Evolutionary conservation across 2,888 invertebrate species (phyloP).

Genomic region (Temnothorax ravouxi): DNA sequence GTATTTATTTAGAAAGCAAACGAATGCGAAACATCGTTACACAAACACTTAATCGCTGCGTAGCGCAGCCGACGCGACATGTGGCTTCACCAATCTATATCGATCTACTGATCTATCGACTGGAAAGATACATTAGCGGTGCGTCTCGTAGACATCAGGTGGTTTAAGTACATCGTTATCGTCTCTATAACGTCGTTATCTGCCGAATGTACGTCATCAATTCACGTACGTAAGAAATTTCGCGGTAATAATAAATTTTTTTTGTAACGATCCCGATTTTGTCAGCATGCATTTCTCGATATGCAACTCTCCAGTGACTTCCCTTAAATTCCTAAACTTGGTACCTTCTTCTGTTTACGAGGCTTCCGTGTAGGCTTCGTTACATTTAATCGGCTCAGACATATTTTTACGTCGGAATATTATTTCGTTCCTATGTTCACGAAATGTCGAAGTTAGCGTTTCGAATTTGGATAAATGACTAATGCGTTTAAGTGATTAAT

Average conservation of each 20-base stretch:
- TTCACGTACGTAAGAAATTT: constrained; percentile 31
- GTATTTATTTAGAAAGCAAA: constrained; percentile 82
- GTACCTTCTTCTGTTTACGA: constrained; percentile 41
- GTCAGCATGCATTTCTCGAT: not conserved
- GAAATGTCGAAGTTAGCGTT: constrained; percentile 32
- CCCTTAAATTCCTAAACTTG: constrained; percentile 17
- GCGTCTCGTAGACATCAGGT: constrained; percentile 74
- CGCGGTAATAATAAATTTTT: constrained; percentile 15
- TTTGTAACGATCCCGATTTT: constrained; percentile 32
- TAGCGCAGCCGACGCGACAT: constrained; percentile 51
- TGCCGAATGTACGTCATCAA: constrained; percentile 27
- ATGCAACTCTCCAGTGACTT: not conserved
- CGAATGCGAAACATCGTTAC: constrained; percentile 80
- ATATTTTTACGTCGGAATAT: constrained; percentile 29
- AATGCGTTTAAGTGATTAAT: constrained; percentile 46
- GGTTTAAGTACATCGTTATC: constrained; percentile 64
- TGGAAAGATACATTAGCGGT: constrained; percentile 69
- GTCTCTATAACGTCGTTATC: constrained; percentile 20
- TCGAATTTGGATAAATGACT: constrained; percentile 44
- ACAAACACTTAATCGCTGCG: constrained; percentile 80
- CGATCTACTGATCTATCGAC: constrained; percentile 71
- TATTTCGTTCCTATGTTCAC: constrained; percentile 33
- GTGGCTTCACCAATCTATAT: constrained; percentile 73
- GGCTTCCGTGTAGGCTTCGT: constrained; percentile 20
- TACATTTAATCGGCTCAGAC: constrained; percentile 43